Evolutionary conservation across 2,888 invertebrate species (phyloP).

Genomic region (Spodoptera littoralis): DNA sequence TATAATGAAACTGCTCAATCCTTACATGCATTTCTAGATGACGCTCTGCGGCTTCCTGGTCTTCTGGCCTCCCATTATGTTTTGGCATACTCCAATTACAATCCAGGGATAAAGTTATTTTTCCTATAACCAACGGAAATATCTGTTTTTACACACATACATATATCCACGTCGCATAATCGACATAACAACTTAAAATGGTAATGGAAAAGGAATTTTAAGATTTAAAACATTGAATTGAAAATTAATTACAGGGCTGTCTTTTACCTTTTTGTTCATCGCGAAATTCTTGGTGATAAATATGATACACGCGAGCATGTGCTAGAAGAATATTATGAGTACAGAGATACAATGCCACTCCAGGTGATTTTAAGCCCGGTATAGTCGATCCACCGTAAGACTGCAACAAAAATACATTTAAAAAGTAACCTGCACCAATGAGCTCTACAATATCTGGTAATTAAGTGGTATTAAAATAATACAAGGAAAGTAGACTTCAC

Average conservation of each 20-base stretch:
- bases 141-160: no score
- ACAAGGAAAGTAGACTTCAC: no score
- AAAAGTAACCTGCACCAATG: no score
- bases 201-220: no score
- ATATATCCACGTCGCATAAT: background rate
- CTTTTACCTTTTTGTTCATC: slow-evolving; percentile 9
- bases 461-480: no score
- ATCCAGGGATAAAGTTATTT: slow-evolving; percentile 13
- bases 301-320: slow-evolving; percentile 24
- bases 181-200: background rate
- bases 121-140: slow-evolving; percentile 3
- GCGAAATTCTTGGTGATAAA: slow-evolving; percentile 23
- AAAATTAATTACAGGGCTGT: background rate
- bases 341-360: slow-evolving; percentile 17
- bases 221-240: no score
- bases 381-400: slow-evolving; percentile 5
- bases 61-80: background rate
- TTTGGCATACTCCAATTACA: slow-evolving; percentile 11
- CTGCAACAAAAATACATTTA: slow-evolving; percentile 4
- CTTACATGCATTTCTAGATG: slow-evolving; percentile 23
- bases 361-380: slow-evolving; percentile 8
- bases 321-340: slow-evolving; percentile 22
- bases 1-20: background rate
- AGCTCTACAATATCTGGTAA: no score
- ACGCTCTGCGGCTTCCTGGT: slow-evolving; percentile 12